Evolutionary conservation across 2,888 invertebrate genomes (phyloP).

Genomic region (Lasioglossum malachurum): DNA sequence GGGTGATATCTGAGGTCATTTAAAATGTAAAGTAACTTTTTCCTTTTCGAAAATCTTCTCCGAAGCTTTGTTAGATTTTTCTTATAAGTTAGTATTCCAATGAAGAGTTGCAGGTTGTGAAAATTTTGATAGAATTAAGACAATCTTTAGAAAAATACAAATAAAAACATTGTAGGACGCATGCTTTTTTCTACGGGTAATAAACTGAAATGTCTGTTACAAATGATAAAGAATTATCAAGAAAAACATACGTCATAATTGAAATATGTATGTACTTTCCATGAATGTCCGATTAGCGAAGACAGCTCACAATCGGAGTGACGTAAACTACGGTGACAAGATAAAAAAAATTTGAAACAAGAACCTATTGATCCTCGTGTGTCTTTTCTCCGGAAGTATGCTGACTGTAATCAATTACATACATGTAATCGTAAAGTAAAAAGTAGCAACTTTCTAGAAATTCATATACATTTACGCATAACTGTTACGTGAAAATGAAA

Average conservation of each 20-base stretch:
- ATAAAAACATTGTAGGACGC: not conserved
- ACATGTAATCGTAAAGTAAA: not conserved
- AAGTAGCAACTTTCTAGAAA: not conserved
- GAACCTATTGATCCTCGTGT: slow-evolving; percentile 23
- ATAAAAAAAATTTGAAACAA: slow-evolving; percentile 53
- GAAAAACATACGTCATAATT: not conserved
- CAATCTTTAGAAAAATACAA: too few relatives aligned
- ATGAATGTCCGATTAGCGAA: not conserved
- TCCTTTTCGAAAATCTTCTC: too few relatives aligned
- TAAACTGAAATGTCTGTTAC: not conserved
- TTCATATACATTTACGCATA: not conserved
- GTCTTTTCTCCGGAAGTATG: slow-evolving; percentile 3
- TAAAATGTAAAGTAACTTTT: too few relatives aligned
- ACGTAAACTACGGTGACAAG: slow-evolving; percentile 43
- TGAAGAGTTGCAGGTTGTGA: too few relatives aligned
- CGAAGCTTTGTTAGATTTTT: too few relatives aligned
- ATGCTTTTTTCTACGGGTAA: not conserved
- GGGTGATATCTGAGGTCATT: too few relatives aligned
- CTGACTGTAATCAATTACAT: not conserved
- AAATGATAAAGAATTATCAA: not conserved
- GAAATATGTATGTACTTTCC: not conserved
- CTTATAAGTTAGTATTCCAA: not conserved
- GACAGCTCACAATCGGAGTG: slow-evolving; percentile 3
- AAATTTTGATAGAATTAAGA: too few relatives aligned
- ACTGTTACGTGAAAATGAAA: slow-evolving; percentile 1